These are phyloP conservation scores for Mellivora capensis DNA, from an alignment of 2,113 vertebrate genomes.

Conservation along the genomic window DNA sequence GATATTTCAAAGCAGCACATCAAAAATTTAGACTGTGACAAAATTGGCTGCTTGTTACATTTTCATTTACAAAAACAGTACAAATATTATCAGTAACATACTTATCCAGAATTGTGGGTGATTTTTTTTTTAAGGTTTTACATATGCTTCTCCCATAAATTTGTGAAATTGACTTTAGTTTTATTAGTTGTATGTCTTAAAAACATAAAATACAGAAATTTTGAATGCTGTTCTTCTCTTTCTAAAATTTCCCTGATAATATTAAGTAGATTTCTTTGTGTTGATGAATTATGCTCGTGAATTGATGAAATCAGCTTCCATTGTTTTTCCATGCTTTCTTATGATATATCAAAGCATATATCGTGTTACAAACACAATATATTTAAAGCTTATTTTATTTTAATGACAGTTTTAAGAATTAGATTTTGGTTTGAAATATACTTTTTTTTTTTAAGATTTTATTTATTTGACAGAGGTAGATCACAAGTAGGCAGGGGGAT, in stretches of 20 bases:
- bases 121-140: conserved; percentile 2
- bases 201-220: conserved; percentile 52
- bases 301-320: conserved; percentile 64
- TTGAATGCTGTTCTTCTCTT: conserved; percentile 1
- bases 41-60: conserved; percentile 21
- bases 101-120: neutral
- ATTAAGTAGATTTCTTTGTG: neutral
- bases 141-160: conserved; percentile 27
- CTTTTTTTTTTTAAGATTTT: neutral
- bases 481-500: too few species aligned
- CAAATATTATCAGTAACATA: neutral
- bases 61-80: conserved; percentile 20
- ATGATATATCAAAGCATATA: neutral
- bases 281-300: conserved; percentile 63
- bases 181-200: conserved; percentile 46
- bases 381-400: neutral
- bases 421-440: conserved; percentile 36
- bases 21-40: neutral
- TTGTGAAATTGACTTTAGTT: conserved; percentile 75
- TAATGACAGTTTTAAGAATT: conserved; percentile 33
- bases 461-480: too few species aligned
- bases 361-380: neutral
- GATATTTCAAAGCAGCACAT: conserved; percentile 45
- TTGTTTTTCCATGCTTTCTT: neutral
- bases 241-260: conserved; percentile 10